These are phyloP conservation scores for Rissa tridactyla DNA, from an alignment of 2,113 vertebrate species.

Conservation along the genomic window DNA sequence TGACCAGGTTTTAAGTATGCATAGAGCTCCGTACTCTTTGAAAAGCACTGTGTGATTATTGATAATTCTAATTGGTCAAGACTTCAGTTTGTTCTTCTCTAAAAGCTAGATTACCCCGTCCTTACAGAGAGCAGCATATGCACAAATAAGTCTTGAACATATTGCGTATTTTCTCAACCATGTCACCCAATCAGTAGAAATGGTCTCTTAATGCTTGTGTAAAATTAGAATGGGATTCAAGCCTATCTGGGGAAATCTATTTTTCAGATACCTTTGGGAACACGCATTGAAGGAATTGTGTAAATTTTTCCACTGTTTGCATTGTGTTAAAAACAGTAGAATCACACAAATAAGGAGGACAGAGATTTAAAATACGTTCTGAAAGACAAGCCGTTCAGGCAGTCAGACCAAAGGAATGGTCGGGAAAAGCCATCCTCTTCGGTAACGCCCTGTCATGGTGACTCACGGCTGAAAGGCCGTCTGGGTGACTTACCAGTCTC, in stretches of 20 bases:
- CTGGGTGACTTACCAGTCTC: neutral
- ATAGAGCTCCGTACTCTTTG: neutral
- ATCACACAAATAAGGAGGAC: neutral
- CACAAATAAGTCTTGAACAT: slow-evolving; percentile 56
- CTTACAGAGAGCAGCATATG: slow-evolving; percentile 47
- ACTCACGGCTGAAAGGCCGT: neutral
- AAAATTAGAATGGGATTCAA: slow-evolving; percentile 68
- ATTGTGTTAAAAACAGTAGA: neutral
- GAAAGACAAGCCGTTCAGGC: neutral
- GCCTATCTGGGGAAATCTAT: slow-evolving; percentile 63
- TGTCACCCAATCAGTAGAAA: slow-evolving; percentile 70
- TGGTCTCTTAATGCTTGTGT: slow-evolving; percentile 51
- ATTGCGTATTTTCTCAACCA: slow-evolving; percentile 67
- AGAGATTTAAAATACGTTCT: neutral
- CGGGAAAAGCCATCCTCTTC: neutral
- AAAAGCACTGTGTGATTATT: neutral
- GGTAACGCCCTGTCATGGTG: neutral
- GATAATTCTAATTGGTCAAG: neutral
- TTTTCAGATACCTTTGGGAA: slow-evolving; percentile 53
- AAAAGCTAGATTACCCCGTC: neutral
- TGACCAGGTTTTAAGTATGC: neutral
- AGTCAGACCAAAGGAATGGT: neutral
- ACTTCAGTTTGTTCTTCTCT: neutral
- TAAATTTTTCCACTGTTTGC: neutral
- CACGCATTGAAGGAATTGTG: neutral